A percentile compares a stretch with the other conserved stretches of the same genome.
These are phyloP conservation scores for Sebastes elongatus DNA, from an alignment of 2,797 vertebrate genomes.

Conservation along the genomic window DNA sequence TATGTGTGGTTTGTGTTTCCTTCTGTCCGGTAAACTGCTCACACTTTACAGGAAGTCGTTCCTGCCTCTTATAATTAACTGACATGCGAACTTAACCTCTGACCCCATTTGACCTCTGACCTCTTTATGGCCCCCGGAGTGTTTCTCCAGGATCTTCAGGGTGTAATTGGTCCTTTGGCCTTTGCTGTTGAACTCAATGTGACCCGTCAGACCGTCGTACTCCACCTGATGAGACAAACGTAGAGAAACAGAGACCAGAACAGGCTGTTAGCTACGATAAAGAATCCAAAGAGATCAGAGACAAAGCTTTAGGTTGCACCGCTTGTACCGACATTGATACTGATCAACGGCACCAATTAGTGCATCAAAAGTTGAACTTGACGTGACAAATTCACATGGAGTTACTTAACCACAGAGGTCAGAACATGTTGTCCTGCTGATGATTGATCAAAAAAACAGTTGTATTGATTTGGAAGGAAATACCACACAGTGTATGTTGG, in stretches of 20 bases:
- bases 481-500: no score
- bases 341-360: neutral
- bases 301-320: neutral
- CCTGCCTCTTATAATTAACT: no score
- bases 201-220: conserved; percentile 90
- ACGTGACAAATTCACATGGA: no score
- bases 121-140: conserved; percentile 88
- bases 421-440: no score
- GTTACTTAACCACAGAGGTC: no score
- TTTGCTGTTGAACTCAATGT: conserved; percentile 94
- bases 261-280: neutral
- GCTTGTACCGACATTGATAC: neutral
- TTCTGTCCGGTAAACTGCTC: no score
- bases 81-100: neutral
- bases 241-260: neutral
- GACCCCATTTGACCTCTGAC: conserved; percentile 73
- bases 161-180: conserved; percentile 94
- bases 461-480: no score
- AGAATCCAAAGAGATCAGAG: neutral
- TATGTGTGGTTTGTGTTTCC: neutral
- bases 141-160: conserved; percentile 89
- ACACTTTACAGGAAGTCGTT: no score
- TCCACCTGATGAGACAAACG: conserved; percentile 82
- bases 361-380: neutral
- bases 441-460: no score